Base-by-base conservation (phyloP, 2,888 invertebrate species). In the Cheilosia vernalis region DNA sequence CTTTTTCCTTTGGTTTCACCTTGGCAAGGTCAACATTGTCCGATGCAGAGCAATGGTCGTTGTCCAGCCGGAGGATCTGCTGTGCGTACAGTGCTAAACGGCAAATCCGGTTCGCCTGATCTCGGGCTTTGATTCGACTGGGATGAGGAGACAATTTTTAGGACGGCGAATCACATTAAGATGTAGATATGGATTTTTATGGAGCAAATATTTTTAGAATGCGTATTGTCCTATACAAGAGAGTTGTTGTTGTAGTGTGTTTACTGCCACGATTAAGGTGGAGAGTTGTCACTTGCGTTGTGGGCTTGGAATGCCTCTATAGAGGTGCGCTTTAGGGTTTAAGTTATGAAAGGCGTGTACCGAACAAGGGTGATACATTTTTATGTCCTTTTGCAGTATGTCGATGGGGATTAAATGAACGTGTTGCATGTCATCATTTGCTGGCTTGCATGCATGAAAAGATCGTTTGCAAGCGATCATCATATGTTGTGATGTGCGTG, bases 121-220 rank as follows among this genome's bases (percentile, higher is more conserved):
- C 19, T 42, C 40, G 24, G 24, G 33, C 47, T 63, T 27, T 33
- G 64, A 72, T 82, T 78, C 79, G 56, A 37, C 42, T 49, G 73
- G 79, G 83, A 83, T 78, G 63, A 56, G 73, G 79, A 78, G 79
- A 78, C 78, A 78, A 55, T 73, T 83, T 78, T 63, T 47, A 53
- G 77, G 67, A 79, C 60, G 73, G 56, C 73, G 79, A 84, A 74
- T 30, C 83, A 64, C 79, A 84, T 84, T 84, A 84, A 84, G 83
- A 84, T 84, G 83, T 79, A 84, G 79, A 84, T 84, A 79, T 69
- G 83, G 72, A 79, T 69, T 84, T 80, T 80, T 84, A 84, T 84
- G 84, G 84, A 80, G 84, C 74, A 84, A 80, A 84, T 84, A 80
- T 74, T 80, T 84, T 76, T 76, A 80, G 84, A 64, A 42, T 74